Evolutionary conservation across 2,113 vertebrate genomes (phyloP).

Genomic region (Podarcis cretensis): DNA sequence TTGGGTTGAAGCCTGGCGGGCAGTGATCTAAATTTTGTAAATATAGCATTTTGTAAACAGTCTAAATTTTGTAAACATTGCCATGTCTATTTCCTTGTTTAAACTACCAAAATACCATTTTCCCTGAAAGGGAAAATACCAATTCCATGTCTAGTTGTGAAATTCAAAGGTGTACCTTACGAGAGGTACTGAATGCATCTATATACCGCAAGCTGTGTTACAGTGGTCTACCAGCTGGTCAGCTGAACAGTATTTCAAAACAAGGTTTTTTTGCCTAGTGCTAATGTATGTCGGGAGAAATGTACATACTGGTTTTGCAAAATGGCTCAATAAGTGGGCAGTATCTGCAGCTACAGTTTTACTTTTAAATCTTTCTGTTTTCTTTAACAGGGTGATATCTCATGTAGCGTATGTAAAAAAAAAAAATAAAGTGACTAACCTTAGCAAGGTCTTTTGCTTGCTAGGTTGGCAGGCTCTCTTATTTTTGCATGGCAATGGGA

Average conservation of each 20-base stretch:
- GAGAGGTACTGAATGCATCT: background rate
- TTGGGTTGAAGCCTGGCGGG: background rate
- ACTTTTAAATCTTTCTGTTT: conserved; percentile 16
- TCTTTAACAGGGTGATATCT: conserved; percentile 38
- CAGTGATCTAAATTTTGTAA: background rate
- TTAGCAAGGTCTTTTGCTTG: background rate
- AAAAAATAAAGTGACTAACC: background rate
- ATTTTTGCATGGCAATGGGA: conserved; percentile 12
- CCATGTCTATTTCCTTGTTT: background rate
- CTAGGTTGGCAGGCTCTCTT: background rate
- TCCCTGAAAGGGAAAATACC: background rate
- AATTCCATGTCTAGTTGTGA: background rate
- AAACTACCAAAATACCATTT: background rate
- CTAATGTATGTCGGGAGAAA: background rate
- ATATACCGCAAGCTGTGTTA: background rate
- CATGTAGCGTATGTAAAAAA: conserved; percentile 39
- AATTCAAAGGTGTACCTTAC: background rate
- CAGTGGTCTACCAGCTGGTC: background rate
- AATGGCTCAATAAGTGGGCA: background rate
- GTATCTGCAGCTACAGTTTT: background rate
- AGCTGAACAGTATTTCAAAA: background rate
- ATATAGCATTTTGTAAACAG: background rate
- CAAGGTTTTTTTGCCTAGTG: background rate
- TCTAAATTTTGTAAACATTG: background rate
- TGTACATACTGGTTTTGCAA: background rate